Evolutionary conservation across 1,140 invertebrate species (phyloP), one percentile per base, ranked within the genome.

Genomic region (Globodera ellingtonae): DNA sequence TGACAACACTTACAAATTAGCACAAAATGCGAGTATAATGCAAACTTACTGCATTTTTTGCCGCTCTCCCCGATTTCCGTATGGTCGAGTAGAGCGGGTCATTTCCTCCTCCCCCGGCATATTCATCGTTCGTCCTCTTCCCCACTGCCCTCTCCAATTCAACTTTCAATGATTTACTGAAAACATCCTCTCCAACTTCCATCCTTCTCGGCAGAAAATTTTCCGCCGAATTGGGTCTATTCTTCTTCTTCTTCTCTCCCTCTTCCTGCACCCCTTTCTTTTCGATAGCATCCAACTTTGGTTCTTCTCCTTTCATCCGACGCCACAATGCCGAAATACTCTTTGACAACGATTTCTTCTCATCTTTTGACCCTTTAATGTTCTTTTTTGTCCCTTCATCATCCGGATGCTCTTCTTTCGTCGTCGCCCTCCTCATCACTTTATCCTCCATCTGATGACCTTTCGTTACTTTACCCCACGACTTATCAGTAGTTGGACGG

Each of bases 131-230:
- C n/a, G 13, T 66, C 67, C 9, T 66, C 59, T 13, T 66, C 21
- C 35, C 48, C 24, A 59, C 18, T 66, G 35, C 21, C 44, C 62
- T 62, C 47, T 66, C 48, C 62, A 59, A 66, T 75, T 75, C 73
- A 15, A 75, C 73, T n/a, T 48, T 74, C 65, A 35, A 67, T n/a
- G 62, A 56, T 78, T 50, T 78, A 24, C 75, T 67, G 52, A 56
- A 56, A 46, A n/a, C 52, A 21, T 78, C 52, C 50, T 75, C 72
- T 46, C n/a, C 66, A 72, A 67, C 13, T 8, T 67, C 75, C 75
- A 78, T 56, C 75, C 52, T 79, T 72, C 79, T 76, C 18, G 67
- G 21, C n/a, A 5, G 10, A 75, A 59, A 75, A 44, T 76, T n/a
- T 21, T 76, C 47, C 47, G 21, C 15, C 0, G n/a, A 59, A 7